Evolutionary conservation across 2,888 invertebrate species (phyloP).

Genomic region (Philaethria dido): DNA sequence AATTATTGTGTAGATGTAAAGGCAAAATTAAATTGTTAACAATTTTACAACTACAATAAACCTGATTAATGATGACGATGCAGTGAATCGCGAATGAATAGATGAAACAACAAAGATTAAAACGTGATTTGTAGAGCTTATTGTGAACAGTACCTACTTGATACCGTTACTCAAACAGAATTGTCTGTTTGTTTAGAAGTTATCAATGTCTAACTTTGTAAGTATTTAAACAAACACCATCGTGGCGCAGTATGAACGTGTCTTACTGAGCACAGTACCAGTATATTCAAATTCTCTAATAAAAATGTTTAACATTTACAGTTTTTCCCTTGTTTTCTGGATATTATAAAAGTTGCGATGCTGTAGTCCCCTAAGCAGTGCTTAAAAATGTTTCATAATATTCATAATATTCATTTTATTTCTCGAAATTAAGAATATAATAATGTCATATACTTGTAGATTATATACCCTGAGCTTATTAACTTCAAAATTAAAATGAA

Average conservation of each 20-base stretch:
- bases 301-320: neutral
- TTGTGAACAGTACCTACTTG: slow-evolving; percentile 21
- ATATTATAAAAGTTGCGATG: too few relatives aligned
- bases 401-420: too few relatives aligned
- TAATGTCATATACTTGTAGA: neutral
- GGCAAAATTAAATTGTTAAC: slow-evolving; percentile 24
- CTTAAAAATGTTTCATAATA: too few relatives aligned
- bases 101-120: slow-evolving; percentile 40
- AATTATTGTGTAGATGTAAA: slow-evolving; percentile 26
- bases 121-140: slow-evolving; percentile 31
- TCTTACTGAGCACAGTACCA: neutral
- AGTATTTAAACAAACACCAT: neutral
- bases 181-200: slow-evolving; percentile 6
- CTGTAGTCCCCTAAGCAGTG: too few relatives aligned
- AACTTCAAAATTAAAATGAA: neutral
- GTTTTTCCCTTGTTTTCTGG: too few relatives aligned
- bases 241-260: neutral
- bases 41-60: slow-evolving; percentile 32
- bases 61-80: slow-evolving; percentile 40
- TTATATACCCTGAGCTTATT: neutral
- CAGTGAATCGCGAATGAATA: slow-evolving; percentile 34
- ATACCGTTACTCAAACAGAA: slow-evolving; percentile 32
- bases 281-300: neutral
- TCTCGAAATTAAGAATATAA: neutral
- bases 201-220: neutral